Base-by-base conservation (phyloP, 2,888 invertebrate genomes). In the Dasypogon diadema region DNA sequence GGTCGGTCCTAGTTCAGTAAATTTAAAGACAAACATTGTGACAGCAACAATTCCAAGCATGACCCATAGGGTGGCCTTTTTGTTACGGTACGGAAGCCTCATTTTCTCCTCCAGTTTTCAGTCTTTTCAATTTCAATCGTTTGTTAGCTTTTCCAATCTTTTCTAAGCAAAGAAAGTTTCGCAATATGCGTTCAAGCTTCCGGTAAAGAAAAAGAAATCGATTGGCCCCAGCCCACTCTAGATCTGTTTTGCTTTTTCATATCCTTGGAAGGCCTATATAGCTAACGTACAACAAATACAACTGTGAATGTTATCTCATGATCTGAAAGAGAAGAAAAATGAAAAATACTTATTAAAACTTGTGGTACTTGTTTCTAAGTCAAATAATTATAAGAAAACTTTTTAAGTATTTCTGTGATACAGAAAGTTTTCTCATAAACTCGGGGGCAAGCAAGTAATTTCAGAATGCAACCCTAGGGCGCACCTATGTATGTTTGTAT, bases 11-110 rank as follows among this genome's bases (percentile, higher is more conserved):
- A 86, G 79, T 78, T 86, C 85, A 78, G 83, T 83, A 81, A 84
- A 85, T 81, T 86, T 86, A 81, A 86, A 85, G 77, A 86, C 81
- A 81, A 86, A 84, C 84, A 86, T 85, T 75, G 85, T 85, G 79
- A 85, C 81, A 79, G 83, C 84, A 79, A 86, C 82, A 77, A 85
- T 80, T 78, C 83, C 84, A 68, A 85, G 82, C 79, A 84, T 81
- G 74, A 84, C 83, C 85, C 85, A 86, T 37, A 79, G 75, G 68
- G 85, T 82, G 80, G 83, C 83, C 80, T 83, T 84, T 81, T 84
- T 85, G 81, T 85, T 85, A 78, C 86, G 83, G 81, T 84, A 84
- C 75, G 85, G 84, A 80, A 86, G 82, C 81, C 86, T 84, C 86
- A 86, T 86, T 80, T 81, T 83, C 24, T 55, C 14, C 26, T 73